Evolutionary conservation across 2,888 invertebrate genomes (phyloP), one percentile per base, ranked within the genome.

Genomic region (Portevinia maculata): DNA sequence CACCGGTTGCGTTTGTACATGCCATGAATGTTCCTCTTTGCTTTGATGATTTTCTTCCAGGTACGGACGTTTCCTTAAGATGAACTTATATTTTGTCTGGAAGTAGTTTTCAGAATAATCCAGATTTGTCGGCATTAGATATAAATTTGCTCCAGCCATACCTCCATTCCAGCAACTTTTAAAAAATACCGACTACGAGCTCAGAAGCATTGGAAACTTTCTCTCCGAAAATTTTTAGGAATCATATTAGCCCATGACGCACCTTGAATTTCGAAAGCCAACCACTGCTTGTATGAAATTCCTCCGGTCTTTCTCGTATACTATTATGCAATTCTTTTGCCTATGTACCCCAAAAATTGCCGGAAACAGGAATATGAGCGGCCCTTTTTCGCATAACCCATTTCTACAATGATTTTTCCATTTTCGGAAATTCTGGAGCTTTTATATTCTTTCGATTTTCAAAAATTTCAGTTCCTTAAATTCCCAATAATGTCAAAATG

Each of bases 71-170:
- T 19, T 55, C 37, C n/a, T n/a, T n/a, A n/a, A n/a, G n/a, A n/a
- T n/a, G n/a, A 21, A 37, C 17, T 8, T 32, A 55, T 55, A 37
- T 37, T 55, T 55, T 55, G 8, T 19, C 5, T 19, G 44, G 19
- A 19, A 44, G 19, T 21, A 15, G 55, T 37, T 55, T 55, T 37
- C 39, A 39, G n/a, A 37, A 55, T 15, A 52, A 30, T 30, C 5
- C 15, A 30, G 50, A 37, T 37, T 17, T 4, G 19, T 37, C 24
- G 1, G 37, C 55, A 21, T 55, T n/a, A n/a, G n/a, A n/a, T 55
- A 44, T 55, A 55, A 55, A 55, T 55, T 55, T 55, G 55, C 34
- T 37, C 34, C 34, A 34, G 53, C 8, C 34, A 34, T 5, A 53
- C 21, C 34, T 55, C 19, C 8, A 44, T 44, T 19, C 3, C 19